Evolutionary conservation across 2,113 vertebrate species (phyloP), one percentile per base, ranked within the genome.

Genomic region (Mustela nigripes): DNA sequence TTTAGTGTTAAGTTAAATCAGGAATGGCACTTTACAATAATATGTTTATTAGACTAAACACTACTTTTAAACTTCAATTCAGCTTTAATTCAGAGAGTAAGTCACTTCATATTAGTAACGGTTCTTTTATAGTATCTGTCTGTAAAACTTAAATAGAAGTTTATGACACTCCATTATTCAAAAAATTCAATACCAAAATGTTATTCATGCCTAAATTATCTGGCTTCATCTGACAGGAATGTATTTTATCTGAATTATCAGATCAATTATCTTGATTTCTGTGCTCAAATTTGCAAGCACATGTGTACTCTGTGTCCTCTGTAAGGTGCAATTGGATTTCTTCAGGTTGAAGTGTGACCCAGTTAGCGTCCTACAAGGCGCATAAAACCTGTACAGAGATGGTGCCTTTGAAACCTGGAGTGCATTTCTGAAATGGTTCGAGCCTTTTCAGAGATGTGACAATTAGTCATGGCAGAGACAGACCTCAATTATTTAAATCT

Each of bases 251-350:
- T 96, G 65, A 91, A 96, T 97, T 96, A 95, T 85, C 76, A 95
- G 73, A 89, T 96, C 79, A 95, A 82, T 97, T 97, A 87, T 96
- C 84, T 90, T 94, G 65, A 94, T 89, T 94, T 97, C 60, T 93
- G 4, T 42, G 22, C 18, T 85, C 22, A 91, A 63, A 6, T 94
- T 95, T 82, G 58, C 56, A 85, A 96, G 62, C 26, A 19, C 65
- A 24, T 11, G 16, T 1, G 3, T 60, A 67, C 48, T 26, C 18
- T 28, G 0, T 87, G 82, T 56, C 91, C 67, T 96, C 74, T 82
- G 21, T 42, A 58, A 80, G 53, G 56, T 89, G 11, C 62, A 87
- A 86, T 85, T 96, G 53, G 65, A 79, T 94, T 94, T 96, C 81
- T 96, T 97, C 60, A 89, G 26, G 33, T 89, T 93, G 82, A 86